Evolutionary conservation across 2,888 invertebrate genomes (phyloP), one percentile per base, ranked within the genome.

Genomic region (Pandemis cinnamomeana): DNA sequence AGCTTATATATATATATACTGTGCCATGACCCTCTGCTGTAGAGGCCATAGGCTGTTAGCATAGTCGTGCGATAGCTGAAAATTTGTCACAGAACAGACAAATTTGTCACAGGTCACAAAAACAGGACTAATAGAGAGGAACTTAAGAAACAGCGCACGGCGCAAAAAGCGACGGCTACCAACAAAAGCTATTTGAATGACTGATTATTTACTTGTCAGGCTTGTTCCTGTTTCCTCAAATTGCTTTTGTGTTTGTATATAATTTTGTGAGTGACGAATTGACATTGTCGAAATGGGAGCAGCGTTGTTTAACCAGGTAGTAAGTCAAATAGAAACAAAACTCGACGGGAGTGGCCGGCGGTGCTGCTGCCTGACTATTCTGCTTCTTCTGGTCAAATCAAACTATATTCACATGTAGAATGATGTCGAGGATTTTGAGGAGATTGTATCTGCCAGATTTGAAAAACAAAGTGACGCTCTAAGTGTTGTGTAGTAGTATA

Each of bases 251-350:
- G 64, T 66, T 71, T 71, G 66, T 71, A 48, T 71, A 66, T 66
- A 71, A 66, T 71, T 71, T 61, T 36, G 63, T 46, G n/a, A 69
- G 68, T 41, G 71, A 71, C 71, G 64, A 71, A 71, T 64, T 66
- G 64, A 64, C 58, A 64, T 55, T 20, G 71, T 41, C 27, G 69
- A 6, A 67, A 67, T 41, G 62, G 58, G 48, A 60, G 15, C 41
- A 66, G 48, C 46, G 51, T 10, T 48, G 15, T 71, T 71, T 71
- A 64, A 66, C 58, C 71, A 48, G 71, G 66, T 63, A 20, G 42
- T 2, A 71, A n/a, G 6, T 71, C 64, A 64, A 71, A 64, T 36
- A 64, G 58, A n/a, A 58, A 64, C 71, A 64, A 36, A 60, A 36
- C 46, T 63, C 13, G 64, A 15, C 11, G n/a, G 6, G 44, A 60